Conservation (phyloP, 2,113 vertebrate species). For the Cairina moschata region DNA sequence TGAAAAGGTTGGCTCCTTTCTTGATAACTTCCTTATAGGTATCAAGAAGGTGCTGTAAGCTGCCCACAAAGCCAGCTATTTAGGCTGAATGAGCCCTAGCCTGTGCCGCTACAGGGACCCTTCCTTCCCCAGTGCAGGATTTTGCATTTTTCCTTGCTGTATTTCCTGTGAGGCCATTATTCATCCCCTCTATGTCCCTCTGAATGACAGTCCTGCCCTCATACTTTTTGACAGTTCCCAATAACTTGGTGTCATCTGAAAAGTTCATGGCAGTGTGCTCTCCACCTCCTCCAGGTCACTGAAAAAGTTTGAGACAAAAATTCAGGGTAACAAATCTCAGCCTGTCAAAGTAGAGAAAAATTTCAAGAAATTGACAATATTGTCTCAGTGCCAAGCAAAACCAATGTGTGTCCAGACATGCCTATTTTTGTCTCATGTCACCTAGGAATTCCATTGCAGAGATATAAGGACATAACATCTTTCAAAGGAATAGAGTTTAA, state of each 20-base stretch:
- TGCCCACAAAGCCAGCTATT: neutral
- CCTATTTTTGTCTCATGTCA: neutral
- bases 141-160: neutral
- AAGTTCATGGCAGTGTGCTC: neutral
- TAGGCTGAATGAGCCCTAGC: neutral
- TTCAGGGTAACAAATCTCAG: neutral
- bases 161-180: neutral
- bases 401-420: neutral
- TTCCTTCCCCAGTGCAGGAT: neutral
- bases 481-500: neutral
- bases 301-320: neutral
- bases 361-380: neutral
- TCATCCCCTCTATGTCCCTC: neutral
- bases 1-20: neutral
- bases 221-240: neutral
- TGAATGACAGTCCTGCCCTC: neutral
- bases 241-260: neutral
- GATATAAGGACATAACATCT: neutral
- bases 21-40: neutral
- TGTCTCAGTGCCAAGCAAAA: neutral
- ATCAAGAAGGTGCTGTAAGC: neutral
- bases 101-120: neutral
- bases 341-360: neutral
- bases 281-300: neutral
- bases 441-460: neutral